Conservation (phyloP, 2,113 vertebrate genomes). For the Sakesphorus luctuosus region DNA sequence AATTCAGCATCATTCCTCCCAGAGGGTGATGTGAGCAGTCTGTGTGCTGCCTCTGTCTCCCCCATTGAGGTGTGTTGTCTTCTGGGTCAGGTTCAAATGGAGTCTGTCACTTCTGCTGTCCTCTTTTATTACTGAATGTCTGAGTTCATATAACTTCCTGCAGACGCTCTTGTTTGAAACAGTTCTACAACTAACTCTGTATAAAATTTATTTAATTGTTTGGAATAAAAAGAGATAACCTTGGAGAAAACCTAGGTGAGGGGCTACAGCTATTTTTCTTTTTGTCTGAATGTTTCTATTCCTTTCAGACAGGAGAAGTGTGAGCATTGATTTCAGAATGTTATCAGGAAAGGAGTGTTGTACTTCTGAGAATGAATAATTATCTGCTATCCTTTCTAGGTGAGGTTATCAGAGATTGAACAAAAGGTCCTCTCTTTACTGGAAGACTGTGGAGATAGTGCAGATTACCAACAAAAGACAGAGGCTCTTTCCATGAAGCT, state of each 20-base stretch:
- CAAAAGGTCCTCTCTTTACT: conserved; percentile 79
- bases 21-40: background rate
- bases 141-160: background rate
- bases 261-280: background rate
- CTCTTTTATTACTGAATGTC: background rate
- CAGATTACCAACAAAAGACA: conserved; percentile 71
- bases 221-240: background rate
- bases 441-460: conserved; percentile 55
- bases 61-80: background rate
- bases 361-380: background rate
- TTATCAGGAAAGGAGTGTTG: background rate
- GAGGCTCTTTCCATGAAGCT: conserved; percentile 84
- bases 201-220: background rate
- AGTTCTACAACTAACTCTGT: background rate
- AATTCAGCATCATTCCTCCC: background rate
- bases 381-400: conserved; percentile 72
- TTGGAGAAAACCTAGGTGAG: background rate
- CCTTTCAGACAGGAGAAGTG: background rate
- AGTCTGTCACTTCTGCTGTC: background rate
- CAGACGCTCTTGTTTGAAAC: background rate
- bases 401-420: conserved; percentile 88
- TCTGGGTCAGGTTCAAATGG: background rate
- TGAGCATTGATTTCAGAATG: background rate
- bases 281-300: background rate
- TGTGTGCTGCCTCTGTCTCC: background rate